Evolutionary conservation across 2,888 invertebrate species (phyloP), one percentile per base, ranked within the genome.

Genomic region (Leptinotarsa haldemani): DNA sequence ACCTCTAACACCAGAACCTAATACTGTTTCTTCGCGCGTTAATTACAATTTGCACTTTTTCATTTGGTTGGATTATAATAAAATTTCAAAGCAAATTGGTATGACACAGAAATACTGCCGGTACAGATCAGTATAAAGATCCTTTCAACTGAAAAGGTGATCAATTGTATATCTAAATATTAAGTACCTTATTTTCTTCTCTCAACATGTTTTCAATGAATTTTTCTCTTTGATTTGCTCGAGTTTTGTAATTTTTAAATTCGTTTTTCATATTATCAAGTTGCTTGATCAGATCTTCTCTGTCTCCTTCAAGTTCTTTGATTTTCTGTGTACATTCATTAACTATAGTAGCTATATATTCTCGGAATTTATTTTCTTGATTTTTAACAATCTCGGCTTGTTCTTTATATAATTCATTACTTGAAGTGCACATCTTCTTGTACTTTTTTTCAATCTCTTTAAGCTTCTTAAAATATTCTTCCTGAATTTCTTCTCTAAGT

Each of bases 391-490:
- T 81, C 15, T 82, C 79, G 40, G 79, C 72, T 75, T 83, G 80
- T 67, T 80, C 78, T 66, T 81, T 80, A 18, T 79, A 80, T 40
- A 81, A 58, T 18, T 81, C 80, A 16, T 72, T 68, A 25, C 52
- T 70, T 1, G 69, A 64, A 13, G 40, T 47, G 25, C 71, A 71
- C 9, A 80, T 77, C 46, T 79, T 79, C 72, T 81, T 79, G 69
- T 84, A 85, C 46, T 78, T 78, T 9, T 79, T 78, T 76, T 85
- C 85, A n/a, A 85, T 81, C 46, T 83, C 82, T 48, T 75, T 75
- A 65, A 84, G 73, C 56, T 82, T 82, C 53, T 78, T 79, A 20
- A 78, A 75, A 71, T 80, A 83, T 73, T 85, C 85, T 53, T 80
- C 74, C 74, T 83, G 83, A 4, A 84, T 65, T 63, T 83, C 80